phyloP scores from a whole-genome alignment of 2,888 invertebrate species.

The Stomorhina lunata region DNA sequence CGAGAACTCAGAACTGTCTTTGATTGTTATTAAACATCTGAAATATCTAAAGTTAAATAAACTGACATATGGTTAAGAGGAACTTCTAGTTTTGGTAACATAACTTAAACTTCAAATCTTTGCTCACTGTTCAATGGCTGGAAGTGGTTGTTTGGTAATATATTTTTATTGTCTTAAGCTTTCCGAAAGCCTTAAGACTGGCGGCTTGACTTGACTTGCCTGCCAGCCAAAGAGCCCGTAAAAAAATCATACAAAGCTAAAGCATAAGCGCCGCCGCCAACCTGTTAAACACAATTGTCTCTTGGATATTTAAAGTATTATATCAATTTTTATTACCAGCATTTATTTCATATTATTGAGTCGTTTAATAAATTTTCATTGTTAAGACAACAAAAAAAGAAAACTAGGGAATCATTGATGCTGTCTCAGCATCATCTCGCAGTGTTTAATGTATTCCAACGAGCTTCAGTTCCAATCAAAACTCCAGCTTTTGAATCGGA shows the following conservation, averaged over 20 bases:
- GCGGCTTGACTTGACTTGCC: neutral
- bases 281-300: constrained; percentile 61
- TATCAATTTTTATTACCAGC: constrained; percentile 77
- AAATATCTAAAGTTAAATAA: constrained; percentile 61
- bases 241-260: too few relatives aligned
- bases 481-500: neutral
- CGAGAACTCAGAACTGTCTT: too few relatives aligned
- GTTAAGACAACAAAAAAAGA: neutral
- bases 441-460: neutral
- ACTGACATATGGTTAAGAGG: constrained; percentile 62
- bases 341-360: constrained; percentile 79
- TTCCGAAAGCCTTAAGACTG: constrained; percentile 55
- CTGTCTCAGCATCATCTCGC: neutral
- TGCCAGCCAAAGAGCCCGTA: constrained; percentile 3
- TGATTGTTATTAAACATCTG: constrained; percentile 60
- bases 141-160: constrained; percentile 19
- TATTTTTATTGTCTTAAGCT: constrained; percentile 34
- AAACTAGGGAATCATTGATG: constrained; percentile 35
- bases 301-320: constrained; percentile 72
- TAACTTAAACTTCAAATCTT: constrained; percentile 49
- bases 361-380: constrained; percentile 71
- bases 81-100: constrained; percentile 62
- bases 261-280: constrained; percentile 57
- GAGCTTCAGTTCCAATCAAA: neutral
- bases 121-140: too few relatives aligned